Percentiles rank a stretch among this genome's conserved stretches.
Conservation (phyloP, 2,113 vertebrate genomes). For the Thamnophis sirtalis region DNA sequence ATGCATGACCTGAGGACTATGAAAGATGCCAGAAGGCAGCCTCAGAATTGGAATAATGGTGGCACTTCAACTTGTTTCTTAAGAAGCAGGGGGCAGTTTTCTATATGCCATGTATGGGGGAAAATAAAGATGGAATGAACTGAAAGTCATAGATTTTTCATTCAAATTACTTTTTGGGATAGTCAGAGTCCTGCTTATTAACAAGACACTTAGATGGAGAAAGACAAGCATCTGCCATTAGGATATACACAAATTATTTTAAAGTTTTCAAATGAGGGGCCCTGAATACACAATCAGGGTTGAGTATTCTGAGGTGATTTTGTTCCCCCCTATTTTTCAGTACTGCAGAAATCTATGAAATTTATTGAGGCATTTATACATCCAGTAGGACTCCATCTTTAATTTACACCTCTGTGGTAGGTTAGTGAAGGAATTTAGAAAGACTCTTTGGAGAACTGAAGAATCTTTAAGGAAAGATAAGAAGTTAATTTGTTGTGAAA, state of each 20-base stretch:
- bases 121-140: background rate
- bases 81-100: background rate
- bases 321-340: rapidly evolving
- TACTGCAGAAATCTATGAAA: background rate
- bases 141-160: background rate
- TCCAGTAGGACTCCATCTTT: background rate
- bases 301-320: background rate
- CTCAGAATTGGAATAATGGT: background rate
- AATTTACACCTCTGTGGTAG: background rate
- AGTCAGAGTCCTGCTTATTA: background rate
- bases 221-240: background rate
- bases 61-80: background rate
- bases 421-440: background rate
- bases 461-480: background rate
- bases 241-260: background rate
- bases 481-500: background rate
- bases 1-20: background rate
- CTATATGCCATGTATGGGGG: background rate
- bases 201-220: background rate
- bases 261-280: background rate
- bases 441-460: background rate
- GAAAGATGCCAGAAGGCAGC: background rate
- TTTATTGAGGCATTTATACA: background rate
- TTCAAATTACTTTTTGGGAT: background rate
- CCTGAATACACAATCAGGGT: background rate